Evolutionary conservation across 2,888 invertebrate genomes (phyloP), one percentile per base, ranked within the genome.

Genomic region (Rhagium mordax): DNA sequence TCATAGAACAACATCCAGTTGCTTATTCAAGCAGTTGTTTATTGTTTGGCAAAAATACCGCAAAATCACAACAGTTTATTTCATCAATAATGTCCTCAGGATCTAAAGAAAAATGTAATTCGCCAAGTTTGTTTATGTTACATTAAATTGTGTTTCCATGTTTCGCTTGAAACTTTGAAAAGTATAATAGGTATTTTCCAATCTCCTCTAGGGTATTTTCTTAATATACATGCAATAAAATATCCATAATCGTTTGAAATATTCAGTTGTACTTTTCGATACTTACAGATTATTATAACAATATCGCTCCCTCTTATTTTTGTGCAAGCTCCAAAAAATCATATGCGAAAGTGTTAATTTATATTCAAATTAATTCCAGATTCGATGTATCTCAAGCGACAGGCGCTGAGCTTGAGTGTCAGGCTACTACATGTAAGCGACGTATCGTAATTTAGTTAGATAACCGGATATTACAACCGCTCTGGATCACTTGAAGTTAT

Each of bases 181-280:
- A 59, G 33, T 33, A 59, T 59, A 59, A 55, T 59, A 59, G 7
- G 48, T 65, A 53, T 65, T 33, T 53, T 65, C 20, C 53, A 65
- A 65, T 65, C 55, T 55, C 27, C 65, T 53, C 18, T 18, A 55
- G 65, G 65, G n/a, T 65, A 53, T 65, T 65, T 65, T 65, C 55
- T 13, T 53, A 41, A 65, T 24, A 53, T 48, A 65, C n/a, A 53
- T 18, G 33, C 53, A 53, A 29, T 55, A 29, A 20, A 65, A 33
- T 41, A 20, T 53, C 7, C 18, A 20, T 51, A 51, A 29, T 65
- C 27, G 55, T 53, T 53, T 33, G n/a, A 6, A 49, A 27, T 15
- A 49, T 49, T 8, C 27, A 49, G 48, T 49, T 13, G 2, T 24
- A 21, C 13, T 55, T 8, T 55, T 55, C 24, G 24, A 24, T 24